Conservation (phyloP, 2,888 invertebrate genomes). For the Tethea ocularis region DNA sequence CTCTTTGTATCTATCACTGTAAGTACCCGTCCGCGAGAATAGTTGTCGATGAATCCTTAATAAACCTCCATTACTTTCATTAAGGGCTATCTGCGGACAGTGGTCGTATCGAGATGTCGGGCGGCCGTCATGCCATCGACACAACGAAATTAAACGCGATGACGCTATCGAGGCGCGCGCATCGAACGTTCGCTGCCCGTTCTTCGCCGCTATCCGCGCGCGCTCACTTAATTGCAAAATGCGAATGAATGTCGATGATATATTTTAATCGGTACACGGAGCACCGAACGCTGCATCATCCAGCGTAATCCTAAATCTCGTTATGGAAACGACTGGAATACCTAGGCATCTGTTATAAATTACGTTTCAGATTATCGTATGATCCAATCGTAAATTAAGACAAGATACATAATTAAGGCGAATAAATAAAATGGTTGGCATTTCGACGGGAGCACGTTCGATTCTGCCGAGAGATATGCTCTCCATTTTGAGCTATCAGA, state of each 20-base stretch:
- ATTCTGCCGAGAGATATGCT: constrained; percentile 67
- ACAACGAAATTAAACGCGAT: constrained; percentile 80
- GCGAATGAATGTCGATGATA: constrained; percentile 78
- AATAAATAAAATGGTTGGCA: constrained; percentile 84
- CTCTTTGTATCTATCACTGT: constrained; percentile 71
- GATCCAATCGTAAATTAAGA: constrained; percentile 85
- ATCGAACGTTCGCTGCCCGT: constrained; percentile 52
- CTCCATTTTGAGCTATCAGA: constrained; percentile 79
- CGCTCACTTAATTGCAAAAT: constrained; percentile 77
- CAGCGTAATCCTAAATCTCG: constrained; percentile 79
- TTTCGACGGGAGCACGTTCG: constrained; percentile 83
- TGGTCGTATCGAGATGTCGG: constrained; percentile 78
- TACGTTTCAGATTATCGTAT: constrained; percentile 82
- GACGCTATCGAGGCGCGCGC: constrained; percentile 78
- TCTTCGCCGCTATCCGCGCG: constrained; percentile 54
- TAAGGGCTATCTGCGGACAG: constrained; percentile 79
- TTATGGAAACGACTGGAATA: constrained; percentile 80
- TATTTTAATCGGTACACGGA: constrained; percentile 69
- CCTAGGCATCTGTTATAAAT: constrained; percentile 82
- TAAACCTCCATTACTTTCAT: constrained; percentile 83
- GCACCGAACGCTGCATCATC: constrained; percentile 64
- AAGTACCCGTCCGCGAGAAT: constrained; percentile 54
- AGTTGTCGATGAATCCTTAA: constrained; percentile 75
- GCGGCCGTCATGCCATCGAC: constrained; percentile 76
- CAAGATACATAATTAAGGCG: constrained; percentile 84